phyloP scores from a whole-genome alignment of 2,888 invertebrate species.

The Drosophila borborema region DNA sequence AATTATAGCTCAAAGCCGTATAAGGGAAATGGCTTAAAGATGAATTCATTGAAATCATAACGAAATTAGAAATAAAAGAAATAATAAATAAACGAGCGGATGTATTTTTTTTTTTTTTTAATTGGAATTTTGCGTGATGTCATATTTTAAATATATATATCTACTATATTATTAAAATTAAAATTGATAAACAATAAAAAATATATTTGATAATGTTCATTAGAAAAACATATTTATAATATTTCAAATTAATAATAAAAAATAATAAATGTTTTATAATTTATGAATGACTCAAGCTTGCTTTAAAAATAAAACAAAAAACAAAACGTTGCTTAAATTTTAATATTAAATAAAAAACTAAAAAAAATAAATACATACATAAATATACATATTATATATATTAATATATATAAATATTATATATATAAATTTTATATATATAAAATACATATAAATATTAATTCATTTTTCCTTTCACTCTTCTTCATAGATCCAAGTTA shows the following conservation, averaged over 20 bases:
- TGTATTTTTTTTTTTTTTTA: not conserved
- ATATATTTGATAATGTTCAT: not conserved
- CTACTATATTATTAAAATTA: not conserved
- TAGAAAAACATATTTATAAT: not conserved
- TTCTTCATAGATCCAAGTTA: not conserved
- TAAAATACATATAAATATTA: too few species aligned
- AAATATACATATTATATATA: too few species aligned
- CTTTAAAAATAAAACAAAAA: too few species aligned
- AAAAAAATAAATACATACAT: not conserved
- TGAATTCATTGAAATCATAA: not conserved
- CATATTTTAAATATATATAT: not conserved
- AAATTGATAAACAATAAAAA: not conserved
- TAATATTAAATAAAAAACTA: too few species aligned
- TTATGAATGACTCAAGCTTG: too few species aligned
- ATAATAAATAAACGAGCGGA: not conserved
- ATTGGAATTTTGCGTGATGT: not conserved
- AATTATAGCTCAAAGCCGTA: not conserved
- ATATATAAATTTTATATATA: too few species aligned
- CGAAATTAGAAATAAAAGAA: not conserved
- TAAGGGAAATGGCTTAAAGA: slow-evolving; percentile 4
- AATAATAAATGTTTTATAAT: too few species aligned
- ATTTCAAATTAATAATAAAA: too few species aligned
- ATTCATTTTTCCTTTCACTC: too few species aligned
- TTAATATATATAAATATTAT: too few species aligned
- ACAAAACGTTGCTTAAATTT: too few species aligned